Conservation (phyloP, 2,113 vertebrate species). For the Chunga burmeisteri region DNA sequence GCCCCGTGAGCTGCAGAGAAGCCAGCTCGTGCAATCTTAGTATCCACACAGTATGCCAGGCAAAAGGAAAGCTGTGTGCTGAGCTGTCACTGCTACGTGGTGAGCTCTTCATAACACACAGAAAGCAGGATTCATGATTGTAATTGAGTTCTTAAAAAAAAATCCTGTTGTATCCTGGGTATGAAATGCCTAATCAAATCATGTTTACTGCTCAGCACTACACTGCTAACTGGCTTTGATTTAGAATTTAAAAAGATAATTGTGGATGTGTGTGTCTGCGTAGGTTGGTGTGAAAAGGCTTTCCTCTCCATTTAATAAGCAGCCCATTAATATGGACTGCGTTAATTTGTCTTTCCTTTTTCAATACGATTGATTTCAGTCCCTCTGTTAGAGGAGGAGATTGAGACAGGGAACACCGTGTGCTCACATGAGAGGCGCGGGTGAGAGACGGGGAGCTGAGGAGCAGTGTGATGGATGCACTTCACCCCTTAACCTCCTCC, state of each 20-base stretch:
- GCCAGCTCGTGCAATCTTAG: background rate
- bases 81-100: background rate
- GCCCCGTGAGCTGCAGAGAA: background rate
- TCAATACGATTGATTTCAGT: background rate
- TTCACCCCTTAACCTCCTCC: background rate
- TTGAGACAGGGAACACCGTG: rapidly evolving
- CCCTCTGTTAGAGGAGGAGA: background rate
- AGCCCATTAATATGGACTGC: background rate
- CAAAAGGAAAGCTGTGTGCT: background rate
- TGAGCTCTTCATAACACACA: background rate
- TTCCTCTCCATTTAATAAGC: background rate
- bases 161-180: background rate
- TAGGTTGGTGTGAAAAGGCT: constrained; percentile 25
- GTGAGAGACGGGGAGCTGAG: background rate
- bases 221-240: constrained; percentile 58
- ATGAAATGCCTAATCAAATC: constrained; percentile 52
- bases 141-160: background rate
- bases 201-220: background rate
- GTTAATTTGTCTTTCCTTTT: background rate
- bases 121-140: background rate
- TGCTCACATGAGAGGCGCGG: background rate
- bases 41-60: background rate
- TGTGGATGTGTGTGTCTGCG: background rate
- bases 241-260: constrained; percentile 52
- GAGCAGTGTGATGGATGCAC: background rate